phyloP scores from a whole-genome alignment of 2,888 invertebrate species.

The Acronicta alni region DNA sequence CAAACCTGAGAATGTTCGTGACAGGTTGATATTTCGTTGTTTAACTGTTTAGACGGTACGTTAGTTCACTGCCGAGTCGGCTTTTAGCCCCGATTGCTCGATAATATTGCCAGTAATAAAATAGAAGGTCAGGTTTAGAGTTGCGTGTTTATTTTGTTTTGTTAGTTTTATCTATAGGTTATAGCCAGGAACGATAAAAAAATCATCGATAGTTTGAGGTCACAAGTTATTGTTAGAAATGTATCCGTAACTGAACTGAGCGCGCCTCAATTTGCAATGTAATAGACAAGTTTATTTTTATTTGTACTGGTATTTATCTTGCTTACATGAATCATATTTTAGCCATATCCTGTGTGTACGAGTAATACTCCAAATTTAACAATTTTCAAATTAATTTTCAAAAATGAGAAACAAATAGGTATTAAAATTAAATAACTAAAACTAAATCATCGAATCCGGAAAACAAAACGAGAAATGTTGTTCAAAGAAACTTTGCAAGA shows the following conservation, averaged over 20 bases:
- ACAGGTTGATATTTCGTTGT: constrained; percentile 62
- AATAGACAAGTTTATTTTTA: too few relatives aligned
- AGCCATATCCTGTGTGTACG: too few relatives aligned
- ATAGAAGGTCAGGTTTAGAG: constrained; percentile 15
- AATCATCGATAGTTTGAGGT: neutral
- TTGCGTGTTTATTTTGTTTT: constrained; percentile 28
- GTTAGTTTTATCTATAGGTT: constrained; percentile 15
- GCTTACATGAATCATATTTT: too few relatives aligned
- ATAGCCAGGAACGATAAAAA: too few relatives aligned
- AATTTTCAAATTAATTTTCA: too few relatives aligned
- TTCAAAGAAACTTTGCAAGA: constrained; percentile 25
- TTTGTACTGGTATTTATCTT: too few relatives aligned
- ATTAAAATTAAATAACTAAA: too few relatives aligned
- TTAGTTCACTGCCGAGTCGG: constrained; percentile 33
- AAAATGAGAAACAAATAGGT: too few relatives aligned
- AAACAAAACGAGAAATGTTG: constrained; percentile 20
- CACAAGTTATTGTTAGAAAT: too few relatives aligned
- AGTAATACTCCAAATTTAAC: too few relatives aligned
- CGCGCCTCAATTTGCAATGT: too few relatives aligned
- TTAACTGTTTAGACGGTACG: constrained; percentile 30
- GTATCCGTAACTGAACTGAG: too few relatives aligned
- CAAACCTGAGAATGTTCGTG: constrained; percentile 50
- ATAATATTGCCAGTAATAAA: constrained; percentile 17
- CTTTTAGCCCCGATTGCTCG: constrained; percentile 30
- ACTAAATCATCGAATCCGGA: constrained; percentile 1